These are phyloP conservation scores for Temnothorax rugatulus DNA, from an alignment of 2,888 invertebrate genomes.

Conservation along the genomic window DNA sequence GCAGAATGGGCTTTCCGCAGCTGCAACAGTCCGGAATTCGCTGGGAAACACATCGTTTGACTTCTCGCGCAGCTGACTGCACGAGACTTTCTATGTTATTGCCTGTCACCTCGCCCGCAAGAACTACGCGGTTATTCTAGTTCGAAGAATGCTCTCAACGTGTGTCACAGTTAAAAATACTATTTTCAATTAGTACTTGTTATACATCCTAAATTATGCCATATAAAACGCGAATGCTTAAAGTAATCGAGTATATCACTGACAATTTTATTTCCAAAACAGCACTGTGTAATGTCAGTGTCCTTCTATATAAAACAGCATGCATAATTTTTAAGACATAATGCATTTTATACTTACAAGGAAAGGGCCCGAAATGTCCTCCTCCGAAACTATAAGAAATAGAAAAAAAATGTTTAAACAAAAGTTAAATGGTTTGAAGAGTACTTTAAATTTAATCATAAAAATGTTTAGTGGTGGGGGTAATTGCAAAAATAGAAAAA, in stretches of 20 bases:
- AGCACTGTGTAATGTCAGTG: not conserved
- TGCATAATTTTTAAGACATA: not conserved
- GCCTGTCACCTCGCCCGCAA: constrained; percentile 25
- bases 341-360: not conserved
- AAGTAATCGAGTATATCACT: not conserved
- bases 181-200: not conserved
- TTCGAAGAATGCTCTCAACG: not conserved
- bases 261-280: not conserved
- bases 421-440: too few species aligned
- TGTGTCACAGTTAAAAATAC: not conserved
- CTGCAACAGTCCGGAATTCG: constrained; percentile 60
- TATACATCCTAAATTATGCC: not conserved
- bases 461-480: too few species aligned
- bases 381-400: too few species aligned
- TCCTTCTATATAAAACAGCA: not conserved
- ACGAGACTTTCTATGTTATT: constrained; percentile 45
- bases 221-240: not conserved
- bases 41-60: constrained; percentile 52
- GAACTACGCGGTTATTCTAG: constrained; percentile 17
- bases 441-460: too few species aligned
- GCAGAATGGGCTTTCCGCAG: constrained; percentile 59
- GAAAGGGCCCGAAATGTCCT: too few species aligned
- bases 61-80: constrained; percentile 46
- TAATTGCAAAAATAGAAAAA: too few species aligned
- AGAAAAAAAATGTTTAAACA: too few species aligned